A percentile compares a stretch with the other conserved stretches of the same genome.
Evolutionary conservation across 2,888 invertebrate species (phyloP).

Genomic region (Odontomyia ornata): DNA sequence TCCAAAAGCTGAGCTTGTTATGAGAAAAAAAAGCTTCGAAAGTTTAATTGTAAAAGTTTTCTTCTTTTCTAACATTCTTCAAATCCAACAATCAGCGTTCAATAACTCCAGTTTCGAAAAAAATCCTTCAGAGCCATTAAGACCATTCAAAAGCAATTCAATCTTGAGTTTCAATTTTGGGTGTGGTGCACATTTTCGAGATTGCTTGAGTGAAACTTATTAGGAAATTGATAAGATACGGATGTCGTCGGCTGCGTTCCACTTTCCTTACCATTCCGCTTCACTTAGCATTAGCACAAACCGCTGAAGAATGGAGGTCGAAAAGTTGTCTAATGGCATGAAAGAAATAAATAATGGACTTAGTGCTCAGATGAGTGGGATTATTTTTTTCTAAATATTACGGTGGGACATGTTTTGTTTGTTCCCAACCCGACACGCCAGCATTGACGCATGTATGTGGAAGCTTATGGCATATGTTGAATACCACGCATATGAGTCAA

Average conservation of each 20-base stretch:
- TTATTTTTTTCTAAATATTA: neutral
- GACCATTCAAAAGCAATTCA: no score
- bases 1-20: no score
- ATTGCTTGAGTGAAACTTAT: neutral
- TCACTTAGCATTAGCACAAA: neutral
- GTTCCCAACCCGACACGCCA: neutral
- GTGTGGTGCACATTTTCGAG: neutral
- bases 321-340: neutral
- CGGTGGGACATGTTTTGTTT: neutral
- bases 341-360: slow-evolving; percentile 10
- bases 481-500: slow-evolving; percentile 1
- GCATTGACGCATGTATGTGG: neutral
- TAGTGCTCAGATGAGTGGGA: slow-evolving; percentile 4
- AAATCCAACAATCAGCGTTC: no score
- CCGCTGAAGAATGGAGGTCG: neutral
- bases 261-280: neutral
- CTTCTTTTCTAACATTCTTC: no score
- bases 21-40: no score
- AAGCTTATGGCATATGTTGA: neutral
- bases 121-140: no score
- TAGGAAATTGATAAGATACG: slow-evolving; percentile 10
- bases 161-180: neutral
- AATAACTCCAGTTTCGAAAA: no score
- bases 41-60: no score
- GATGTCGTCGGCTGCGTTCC: neutral